A percentile compares a stretch with the other conserved stretches of the same genome.
phyloP scores from a whole-genome alignment of 2,113 vertebrate genomes.

The Dermatemys mawii region DNA sequence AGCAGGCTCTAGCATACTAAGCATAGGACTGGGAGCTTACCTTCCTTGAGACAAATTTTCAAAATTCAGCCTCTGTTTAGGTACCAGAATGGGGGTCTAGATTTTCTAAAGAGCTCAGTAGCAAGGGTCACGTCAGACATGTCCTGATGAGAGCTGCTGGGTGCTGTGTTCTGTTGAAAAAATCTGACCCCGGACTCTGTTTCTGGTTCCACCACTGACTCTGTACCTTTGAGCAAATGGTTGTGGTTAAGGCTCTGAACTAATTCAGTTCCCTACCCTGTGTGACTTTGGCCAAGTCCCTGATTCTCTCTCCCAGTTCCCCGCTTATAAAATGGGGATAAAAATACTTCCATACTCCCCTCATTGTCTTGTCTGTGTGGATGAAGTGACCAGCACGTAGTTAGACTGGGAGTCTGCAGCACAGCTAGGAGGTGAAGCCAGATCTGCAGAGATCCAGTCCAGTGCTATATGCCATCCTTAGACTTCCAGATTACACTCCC shows the following conservation, averaged over 20 bases:
- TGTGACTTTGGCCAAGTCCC: neutral
- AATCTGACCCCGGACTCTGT: rapidly evolving
- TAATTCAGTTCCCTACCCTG: neutral
- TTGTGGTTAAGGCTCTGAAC: neutral
- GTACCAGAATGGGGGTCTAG: neutral
- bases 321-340: neutral
- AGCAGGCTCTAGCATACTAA: neutral
- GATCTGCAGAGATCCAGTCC: neutral
- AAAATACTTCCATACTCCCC: neutral
- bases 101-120: neutral
- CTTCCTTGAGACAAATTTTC: rapidly evolving
- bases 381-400: rapidly evolving
- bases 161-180: neutral
- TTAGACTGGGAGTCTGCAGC: neutral
- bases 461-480: rapidly evolving
- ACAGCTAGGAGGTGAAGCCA: neutral
- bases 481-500: rapidly evolving
- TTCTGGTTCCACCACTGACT: neutral
- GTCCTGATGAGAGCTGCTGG: rapidly evolving
- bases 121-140: neutral
- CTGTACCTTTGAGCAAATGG: rapidly evolving
- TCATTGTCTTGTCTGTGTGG: neutral
- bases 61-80: rapidly evolving
- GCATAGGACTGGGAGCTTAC: rapidly evolving
- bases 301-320: neutral